Evolutionary conservation across 2,797 vertebrate species (phyloP).

Genomic region (Galagoides demidoff): DNA sequence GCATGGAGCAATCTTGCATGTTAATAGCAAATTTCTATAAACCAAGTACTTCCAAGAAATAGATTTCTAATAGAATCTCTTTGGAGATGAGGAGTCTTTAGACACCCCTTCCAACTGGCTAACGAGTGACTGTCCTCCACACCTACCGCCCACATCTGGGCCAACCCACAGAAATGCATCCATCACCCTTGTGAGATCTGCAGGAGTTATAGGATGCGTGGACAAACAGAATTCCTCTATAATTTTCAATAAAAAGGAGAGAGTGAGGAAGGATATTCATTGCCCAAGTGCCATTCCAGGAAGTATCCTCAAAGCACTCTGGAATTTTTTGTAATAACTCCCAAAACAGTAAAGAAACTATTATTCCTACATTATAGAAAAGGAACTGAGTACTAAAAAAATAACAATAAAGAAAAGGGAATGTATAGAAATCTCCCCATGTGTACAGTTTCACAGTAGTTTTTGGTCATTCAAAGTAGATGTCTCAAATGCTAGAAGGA

Average conservation of each 20-base stretch:
- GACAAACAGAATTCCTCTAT: neutral
- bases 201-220: neutral
- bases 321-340: neutral
- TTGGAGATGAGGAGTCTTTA: neutral
- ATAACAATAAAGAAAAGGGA: neutral
- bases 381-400: neutral
- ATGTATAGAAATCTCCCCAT: neutral
- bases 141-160: neutral
- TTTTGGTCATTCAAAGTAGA: neutral
- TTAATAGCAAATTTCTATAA: constrained; percentile 34
- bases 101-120: neutral
- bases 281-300: neutral
- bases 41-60: constrained; percentile 17
- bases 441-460: neutral
- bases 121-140: neutral
- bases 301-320: neutral
- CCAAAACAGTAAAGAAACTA: neutral
- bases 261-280: neutral
- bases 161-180: neutral
- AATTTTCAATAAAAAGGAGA: neutral
- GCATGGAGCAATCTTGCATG: constrained; percentile 17
- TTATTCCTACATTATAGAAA: neutral
- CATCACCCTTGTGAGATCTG: neutral
- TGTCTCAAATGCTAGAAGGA: constrained; percentile 28
- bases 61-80: neutral